A percentile compares a stretch with the other conserved stretches of the same genome.
Evolutionary conservation across 2,888 invertebrate genomes (phyloP).

Genomic region (Syritta pipiens): DNA sequence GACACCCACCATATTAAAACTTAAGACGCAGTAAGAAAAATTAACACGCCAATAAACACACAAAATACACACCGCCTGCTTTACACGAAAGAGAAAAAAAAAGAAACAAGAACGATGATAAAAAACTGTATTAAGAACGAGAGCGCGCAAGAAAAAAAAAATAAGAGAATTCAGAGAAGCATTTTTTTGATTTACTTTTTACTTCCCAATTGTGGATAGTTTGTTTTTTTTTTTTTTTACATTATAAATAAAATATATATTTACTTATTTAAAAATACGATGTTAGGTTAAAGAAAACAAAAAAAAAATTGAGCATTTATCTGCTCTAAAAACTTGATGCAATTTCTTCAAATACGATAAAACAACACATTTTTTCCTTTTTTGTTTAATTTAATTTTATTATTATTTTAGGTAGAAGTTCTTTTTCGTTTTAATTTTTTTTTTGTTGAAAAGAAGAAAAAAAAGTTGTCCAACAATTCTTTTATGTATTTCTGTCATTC

Average conservation of each 20-base stretch:
- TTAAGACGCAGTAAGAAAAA: constrained; percentile 20
- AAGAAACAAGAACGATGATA: constrained; percentile 5
- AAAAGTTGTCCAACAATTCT: constrained; percentile 48
- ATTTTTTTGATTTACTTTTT: constrained; percentile 30
- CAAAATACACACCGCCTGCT: constrained; percentile 11
- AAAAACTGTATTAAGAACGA: neutral
- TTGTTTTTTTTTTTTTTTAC: constrained; percentile 36
- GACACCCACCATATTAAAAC: constrained; percentile 42
- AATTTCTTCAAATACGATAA: constrained; percentile 49
- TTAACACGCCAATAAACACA: constrained; percentile 15
- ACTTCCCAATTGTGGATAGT: constrained; percentile 3
- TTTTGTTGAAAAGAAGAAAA: too few relatives aligned
- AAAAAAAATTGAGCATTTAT: constrained; percentile 16
- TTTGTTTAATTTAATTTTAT: constrained; percentile 35
- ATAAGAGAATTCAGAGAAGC: constrained; percentile 35
- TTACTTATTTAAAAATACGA: constrained; percentile 48
- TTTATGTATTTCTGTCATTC: constrained; percentile 48
- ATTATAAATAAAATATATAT: constrained; percentile 34
- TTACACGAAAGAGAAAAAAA: neutral
- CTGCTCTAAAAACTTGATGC: constrained; percentile 47
- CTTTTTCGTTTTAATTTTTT: constrained; percentile 33
- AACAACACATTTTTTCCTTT: constrained; percentile 48
- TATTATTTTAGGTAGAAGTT: constrained; percentile 45
- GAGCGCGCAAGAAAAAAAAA: constrained; percentile 9
- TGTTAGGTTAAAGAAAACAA: constrained; percentile 21